phyloP scores from a whole-genome alignment of 2,888 invertebrate species.

The Pocota personata region DNA sequence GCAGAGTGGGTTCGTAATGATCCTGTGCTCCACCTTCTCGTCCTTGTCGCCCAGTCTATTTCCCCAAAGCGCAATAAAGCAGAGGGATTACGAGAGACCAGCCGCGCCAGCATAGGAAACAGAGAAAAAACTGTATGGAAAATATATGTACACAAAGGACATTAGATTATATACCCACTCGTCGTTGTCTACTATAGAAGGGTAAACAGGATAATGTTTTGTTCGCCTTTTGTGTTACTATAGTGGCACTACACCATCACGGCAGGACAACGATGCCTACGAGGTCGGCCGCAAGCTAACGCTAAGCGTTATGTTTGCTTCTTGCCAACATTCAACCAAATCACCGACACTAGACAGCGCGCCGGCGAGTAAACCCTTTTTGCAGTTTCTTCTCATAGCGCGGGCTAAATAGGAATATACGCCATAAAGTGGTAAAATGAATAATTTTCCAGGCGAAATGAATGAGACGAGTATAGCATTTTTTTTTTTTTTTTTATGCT shows the following conservation, averaged over 20 bases:
- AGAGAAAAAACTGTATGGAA: not conserved
- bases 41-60: constrained; percentile 1
- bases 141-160: constrained; percentile 30
- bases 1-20: constrained; percentile 11
- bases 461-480: constrained; percentile 26
- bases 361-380: constrained; percentile 17
- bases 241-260: not conserved
- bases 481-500: not conserved
- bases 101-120: constrained; percentile 2
- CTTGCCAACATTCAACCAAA: constrained; percentile 38
- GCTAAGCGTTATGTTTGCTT: constrained; percentile 46
- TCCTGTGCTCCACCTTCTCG: not conserved
- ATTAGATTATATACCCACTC: constrained; percentile 40
- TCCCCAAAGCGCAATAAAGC: constrained; percentile 34
- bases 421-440: constrained; percentile 52
- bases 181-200: constrained; percentile 16
- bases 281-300: constrained; percentile 28
- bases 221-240: constrained; percentile 10
- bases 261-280: constrained; percentile 37
- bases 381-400: constrained; percentile 2
- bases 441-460: constrained; percentile 46
- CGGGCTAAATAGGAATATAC: not conserved
- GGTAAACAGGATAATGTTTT: constrained; percentile 46
- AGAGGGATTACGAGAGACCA: constrained; percentile 47
- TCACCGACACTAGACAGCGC: constrained; percentile 37